phyloP scores from a whole-genome alignment of 2,888 invertebrate species.

The Hyalella azteca region DNA sequence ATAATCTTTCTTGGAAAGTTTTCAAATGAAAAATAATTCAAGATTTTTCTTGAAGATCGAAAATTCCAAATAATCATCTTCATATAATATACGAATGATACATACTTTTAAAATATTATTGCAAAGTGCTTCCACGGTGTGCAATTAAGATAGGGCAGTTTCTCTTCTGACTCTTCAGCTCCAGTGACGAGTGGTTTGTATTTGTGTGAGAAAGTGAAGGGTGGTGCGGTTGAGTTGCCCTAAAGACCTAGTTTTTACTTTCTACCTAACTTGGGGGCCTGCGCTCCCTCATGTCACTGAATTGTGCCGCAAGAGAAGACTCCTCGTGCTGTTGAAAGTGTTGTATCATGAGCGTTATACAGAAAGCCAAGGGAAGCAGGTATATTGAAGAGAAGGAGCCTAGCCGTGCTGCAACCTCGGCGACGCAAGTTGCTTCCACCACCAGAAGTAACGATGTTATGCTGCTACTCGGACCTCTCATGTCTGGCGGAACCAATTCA shows the following conservation, averaged over 20 bases:
- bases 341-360: slow-evolving; percentile 32
- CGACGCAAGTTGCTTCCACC: not conserved
- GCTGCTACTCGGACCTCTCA: slow-evolving; percentile 8
- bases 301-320: not conserved
- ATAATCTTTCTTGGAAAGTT: too few species aligned
- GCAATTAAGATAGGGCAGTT: slow-evolving; percentile 2
- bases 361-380: slow-evolving; percentile 30
- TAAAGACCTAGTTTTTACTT: slow-evolving; percentile 37
- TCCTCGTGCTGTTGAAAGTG: not conserved
- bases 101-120: not conserved
- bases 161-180: slow-evolving; percentile 13
- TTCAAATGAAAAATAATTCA: too few species aligned
- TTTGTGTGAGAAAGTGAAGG: slow-evolving; percentile 37
- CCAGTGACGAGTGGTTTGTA: slow-evolving; percentile 27
- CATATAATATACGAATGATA: not conserved
- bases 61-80: too few species aligned
- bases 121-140: not conserved
- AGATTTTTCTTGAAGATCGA: too few species aligned
- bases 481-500: not conserved
- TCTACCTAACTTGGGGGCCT: slow-evolving; percentile 22
- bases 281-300: slow-evolving; percentile 35
- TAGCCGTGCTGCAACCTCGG: not conserved
- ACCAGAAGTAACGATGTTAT: slow-evolving; percentile 34
- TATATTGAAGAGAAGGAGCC: slow-evolving; percentile 28
- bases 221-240: slow-evolving; percentile 36